Conservation (phyloP, 2,113 vertebrate genomes). For the Hucho hucho region DNA sequence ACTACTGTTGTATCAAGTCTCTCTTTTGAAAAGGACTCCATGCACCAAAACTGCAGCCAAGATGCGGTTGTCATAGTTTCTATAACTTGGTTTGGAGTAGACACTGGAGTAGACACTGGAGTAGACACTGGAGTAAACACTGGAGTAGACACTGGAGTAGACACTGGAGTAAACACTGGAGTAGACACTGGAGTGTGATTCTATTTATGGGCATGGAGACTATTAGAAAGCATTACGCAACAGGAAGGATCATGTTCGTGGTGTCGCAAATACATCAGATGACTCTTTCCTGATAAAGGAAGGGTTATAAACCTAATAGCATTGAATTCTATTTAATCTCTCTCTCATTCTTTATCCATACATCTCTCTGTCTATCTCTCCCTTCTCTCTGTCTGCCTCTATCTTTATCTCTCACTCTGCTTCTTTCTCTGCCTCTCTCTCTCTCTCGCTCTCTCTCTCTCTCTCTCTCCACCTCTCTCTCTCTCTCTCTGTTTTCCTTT, state of each 20-base stretch:
- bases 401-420: too few relatives aligned
- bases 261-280: conserved; percentile 59
- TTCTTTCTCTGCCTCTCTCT: too few relatives aligned
- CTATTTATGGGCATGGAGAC: conserved; percentile 45
- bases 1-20: too few relatives aligned
- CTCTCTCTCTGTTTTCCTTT: too few relatives aligned
- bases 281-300: conserved; percentile 48
- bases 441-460: too few relatives aligned
- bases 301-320: conserved; percentile 66
- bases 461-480: too few relatives aligned
- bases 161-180: too few relatives aligned
- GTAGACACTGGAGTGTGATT: conserved; percentile 9
- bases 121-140: too few relatives aligned
- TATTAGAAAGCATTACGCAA: not conserved
- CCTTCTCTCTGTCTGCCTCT: too few relatives aligned
- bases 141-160: too few relatives aligned
- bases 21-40: not conserved
- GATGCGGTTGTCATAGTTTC: conserved; percentile 23
- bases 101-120: too few relatives aligned
- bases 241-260: conserved; percentile 39
- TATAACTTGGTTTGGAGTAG: not conserved
- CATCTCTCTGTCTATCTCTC: too few relatives aligned
- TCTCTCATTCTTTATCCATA: not conserved
- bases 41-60: not conserved
- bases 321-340: not conserved